Evolutionary conservation across 2,113 vertebrate genomes (phyloP).

Genomic region (Ptyas mucosa): DNA sequence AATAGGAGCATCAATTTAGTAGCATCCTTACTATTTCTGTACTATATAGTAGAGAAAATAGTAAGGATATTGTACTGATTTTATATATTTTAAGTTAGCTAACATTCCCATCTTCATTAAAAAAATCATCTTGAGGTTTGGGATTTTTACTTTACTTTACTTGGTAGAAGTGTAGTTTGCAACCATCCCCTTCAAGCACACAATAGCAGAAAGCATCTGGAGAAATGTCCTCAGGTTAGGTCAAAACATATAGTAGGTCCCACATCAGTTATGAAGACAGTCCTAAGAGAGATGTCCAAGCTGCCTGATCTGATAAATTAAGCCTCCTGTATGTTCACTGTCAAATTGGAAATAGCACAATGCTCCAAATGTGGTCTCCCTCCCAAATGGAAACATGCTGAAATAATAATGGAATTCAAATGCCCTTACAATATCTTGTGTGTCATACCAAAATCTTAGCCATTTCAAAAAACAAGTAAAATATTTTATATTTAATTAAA

Average conservation of each 20-base stretch:
- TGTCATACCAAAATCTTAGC: neutral
- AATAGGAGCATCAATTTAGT: neutral
- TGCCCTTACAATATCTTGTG: neutral
- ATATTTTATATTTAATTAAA: neutral
- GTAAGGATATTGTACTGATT: neutral
- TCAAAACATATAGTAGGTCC: neutral
- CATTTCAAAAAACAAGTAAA: neutral
- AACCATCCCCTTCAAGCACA: neutral
- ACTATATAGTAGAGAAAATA: neutral
- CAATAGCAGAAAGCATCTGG: neutral
- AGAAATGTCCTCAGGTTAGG: neutral
- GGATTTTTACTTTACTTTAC: neutral
- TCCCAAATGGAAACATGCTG: neutral
- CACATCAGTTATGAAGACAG: neutral
- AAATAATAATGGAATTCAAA: neutral
- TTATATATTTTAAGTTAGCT: neutral
- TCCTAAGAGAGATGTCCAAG: neutral
- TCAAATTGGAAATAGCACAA: neutral
- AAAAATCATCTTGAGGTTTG: neutral
- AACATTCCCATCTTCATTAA: neutral
- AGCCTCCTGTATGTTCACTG: neutral
- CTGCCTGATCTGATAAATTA: neutral
- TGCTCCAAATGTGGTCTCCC: neutral
- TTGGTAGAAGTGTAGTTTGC: neutral
- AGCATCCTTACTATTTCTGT: neutral